Evolutionary conservation across 1,140 invertebrate species (phyloP).

Genomic region (Micrasema minimum): DNA sequence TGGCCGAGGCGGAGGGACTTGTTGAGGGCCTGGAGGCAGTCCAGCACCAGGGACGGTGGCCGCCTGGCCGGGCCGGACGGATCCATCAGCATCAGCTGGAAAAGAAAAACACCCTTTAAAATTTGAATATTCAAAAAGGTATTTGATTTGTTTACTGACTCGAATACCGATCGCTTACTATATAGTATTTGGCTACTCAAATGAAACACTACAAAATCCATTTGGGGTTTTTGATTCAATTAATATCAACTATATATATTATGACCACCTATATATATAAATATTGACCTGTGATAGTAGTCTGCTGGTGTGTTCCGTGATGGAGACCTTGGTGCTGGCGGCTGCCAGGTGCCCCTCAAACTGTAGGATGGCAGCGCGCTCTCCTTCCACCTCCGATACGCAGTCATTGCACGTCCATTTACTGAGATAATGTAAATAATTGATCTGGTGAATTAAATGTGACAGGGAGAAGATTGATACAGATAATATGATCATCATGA

Average conservation of each 20-base stretch:
- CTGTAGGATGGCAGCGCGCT: conserved; percentile 74
- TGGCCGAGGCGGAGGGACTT: conserved; percentile 86
- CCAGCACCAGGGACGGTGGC: conserved; percentile 81
- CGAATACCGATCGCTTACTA: no score
- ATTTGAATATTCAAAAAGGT: no score
- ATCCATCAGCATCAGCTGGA: conserved; percentile 81
- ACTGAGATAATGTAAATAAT: conserved; percentile 49
- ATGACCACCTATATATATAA: no score
- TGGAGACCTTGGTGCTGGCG: conserved; percentile 84
- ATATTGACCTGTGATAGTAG: conserved; percentile 83
- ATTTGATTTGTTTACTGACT: no score
- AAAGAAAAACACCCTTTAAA: neutral
- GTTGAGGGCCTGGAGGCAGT: conserved; percentile 85
- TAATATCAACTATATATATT: no score
- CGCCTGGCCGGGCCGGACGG: conserved; percentile 83
- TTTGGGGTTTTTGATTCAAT: no score
- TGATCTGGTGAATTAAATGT: no score
- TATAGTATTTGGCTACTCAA: no score
- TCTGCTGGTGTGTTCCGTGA: conserved; percentile 91
- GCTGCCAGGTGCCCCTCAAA: conserved; percentile 93
- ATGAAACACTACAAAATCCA: no score
- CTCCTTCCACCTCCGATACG: conserved; percentile 58
- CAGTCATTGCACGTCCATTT: conserved; percentile 60
- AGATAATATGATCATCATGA: neutral
- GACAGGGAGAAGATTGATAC: no score